Evolutionary conservation across 2,888 invertebrate genomes (phyloP).

Genomic region (Cylindroiulus punctatus): DNA sequence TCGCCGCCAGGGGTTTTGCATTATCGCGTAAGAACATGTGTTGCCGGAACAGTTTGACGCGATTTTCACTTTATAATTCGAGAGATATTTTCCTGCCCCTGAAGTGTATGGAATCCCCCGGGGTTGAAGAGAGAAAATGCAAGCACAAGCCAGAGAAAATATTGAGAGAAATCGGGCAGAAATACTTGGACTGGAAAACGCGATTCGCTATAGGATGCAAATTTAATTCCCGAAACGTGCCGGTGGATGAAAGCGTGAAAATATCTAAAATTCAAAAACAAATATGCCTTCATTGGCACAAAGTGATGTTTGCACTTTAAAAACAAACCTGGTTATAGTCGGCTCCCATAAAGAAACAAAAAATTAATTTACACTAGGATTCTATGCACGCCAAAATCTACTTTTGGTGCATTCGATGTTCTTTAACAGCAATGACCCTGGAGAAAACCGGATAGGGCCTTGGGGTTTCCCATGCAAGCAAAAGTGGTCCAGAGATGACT

Average conservation of each 20-base stretch:
- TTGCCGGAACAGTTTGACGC: background rate
- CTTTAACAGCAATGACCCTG: no score
- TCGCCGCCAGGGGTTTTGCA: background rate
- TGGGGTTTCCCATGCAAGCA: no score
- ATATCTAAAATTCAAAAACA: no score
- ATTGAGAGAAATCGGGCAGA: background rate
- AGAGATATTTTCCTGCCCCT: background rate
- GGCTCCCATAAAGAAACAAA: no score
- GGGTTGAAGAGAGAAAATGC: background rate
- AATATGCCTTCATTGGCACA: no score
- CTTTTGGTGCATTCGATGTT: no score
- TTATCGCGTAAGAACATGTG: background rate
- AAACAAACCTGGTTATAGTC: no score
- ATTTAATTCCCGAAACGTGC: background rate
- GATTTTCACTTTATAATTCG: background rate
- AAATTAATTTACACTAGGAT: no score
- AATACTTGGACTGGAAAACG: conserved; percentile 5
- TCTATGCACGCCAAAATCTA: no score
- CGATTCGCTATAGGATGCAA: background rate
- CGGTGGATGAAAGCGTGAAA: background rate
- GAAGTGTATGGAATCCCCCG: background rate
- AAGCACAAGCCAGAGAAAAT: background rate
- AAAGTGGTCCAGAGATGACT: no score
- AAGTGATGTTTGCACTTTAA: no score
- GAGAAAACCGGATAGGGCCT: no score